These are phyloP conservation scores for Caenorhabditis japonica DNA, from an alignment of 2,888 invertebrate species.

Conservation along the genomic window DNA sequence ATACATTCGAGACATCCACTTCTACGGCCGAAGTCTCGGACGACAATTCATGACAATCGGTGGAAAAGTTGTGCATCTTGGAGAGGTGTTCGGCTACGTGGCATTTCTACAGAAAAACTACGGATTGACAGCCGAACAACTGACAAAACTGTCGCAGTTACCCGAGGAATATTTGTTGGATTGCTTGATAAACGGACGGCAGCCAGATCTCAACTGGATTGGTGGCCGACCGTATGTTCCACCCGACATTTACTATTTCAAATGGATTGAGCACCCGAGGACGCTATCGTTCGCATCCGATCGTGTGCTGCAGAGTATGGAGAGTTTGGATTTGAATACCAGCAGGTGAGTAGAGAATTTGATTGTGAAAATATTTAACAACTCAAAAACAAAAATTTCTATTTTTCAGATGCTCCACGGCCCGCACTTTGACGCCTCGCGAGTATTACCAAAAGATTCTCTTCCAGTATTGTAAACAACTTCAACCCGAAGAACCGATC, in stretches of 20 bases:
- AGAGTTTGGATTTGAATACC: slow-evolving; percentile 76
- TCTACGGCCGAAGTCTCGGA: slow-evolving; percentile 77
- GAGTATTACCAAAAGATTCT: slow-evolving; percentile 77
- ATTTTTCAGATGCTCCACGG: slow-evolving; percentile 71
- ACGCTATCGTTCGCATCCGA: slow-evolving; percentile 76
- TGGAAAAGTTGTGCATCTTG: slow-evolving; percentile 76
- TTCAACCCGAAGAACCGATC: slow-evolving; percentile 66
- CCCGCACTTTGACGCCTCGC: slow-evolving; percentile 76
- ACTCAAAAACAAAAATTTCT: neutral
- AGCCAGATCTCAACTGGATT: slow-evolving; percentile 75
- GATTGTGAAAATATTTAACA: neutral
- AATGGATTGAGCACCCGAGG: slow-evolving; percentile 78
- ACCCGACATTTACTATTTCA: slow-evolving; percentile 77
- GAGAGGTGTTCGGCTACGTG: slow-evolving; percentile 77
- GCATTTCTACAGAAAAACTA: slow-evolving; percentile 77
- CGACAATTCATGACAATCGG: slow-evolving; percentile 76
- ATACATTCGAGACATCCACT: slow-evolving; percentile 77
- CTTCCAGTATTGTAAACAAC: slow-evolving; percentile 74
- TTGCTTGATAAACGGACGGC: slow-evolving; percentile 77
- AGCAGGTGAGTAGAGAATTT: slow-evolving; percentile 54
- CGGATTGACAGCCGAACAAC: slow-evolving; percentile 77
- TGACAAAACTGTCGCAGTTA: slow-evolving; percentile 76
- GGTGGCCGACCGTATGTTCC: slow-evolving; percentile 77
- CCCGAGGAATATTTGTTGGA: slow-evolving; percentile 77
- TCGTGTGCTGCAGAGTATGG: slow-evolving; percentile 75